A percentile compares a stretch with the other conserved stretches of the same genome.
These are phyloP conservation scores for Phenganax stokvisi DNA, from an alignment of 92 coral and sea anemone genomes.

Conservation along the genomic window DNA sequence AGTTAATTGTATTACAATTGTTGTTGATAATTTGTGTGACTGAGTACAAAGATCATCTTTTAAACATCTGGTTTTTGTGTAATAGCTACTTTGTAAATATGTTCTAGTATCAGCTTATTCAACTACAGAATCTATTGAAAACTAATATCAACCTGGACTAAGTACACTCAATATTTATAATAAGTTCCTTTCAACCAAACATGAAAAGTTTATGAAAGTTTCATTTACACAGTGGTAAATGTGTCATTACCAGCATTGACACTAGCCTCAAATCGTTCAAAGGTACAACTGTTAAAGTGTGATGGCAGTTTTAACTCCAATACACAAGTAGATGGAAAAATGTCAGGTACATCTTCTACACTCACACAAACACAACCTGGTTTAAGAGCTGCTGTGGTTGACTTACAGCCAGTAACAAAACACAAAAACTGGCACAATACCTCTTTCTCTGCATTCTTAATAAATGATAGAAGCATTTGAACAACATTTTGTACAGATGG, in stretches of 20 bases:
- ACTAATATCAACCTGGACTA: too few relatives aligned
- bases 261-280: conserved; percentile 22
- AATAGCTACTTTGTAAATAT: too few relatives aligned
- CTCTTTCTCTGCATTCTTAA: conserved; percentile 19
- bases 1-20: too few relatives aligned
- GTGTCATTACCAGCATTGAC: conserved; percentile 19
- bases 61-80: too few relatives aligned
- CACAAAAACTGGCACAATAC: background rate
- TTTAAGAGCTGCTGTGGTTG: conserved; percentile 34
- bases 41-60: too few relatives aligned
- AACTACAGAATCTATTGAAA: too few relatives aligned
- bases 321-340: conserved; percentile 43
- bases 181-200: background rate
- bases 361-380: conserved; percentile 36
- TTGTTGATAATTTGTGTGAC: too few relatives aligned
- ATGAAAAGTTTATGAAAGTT: background rate
- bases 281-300: conserved; percentile 2
- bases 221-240: conserved; percentile 1
- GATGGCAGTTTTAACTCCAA: conserved; percentile 40
- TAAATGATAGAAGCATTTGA: background rate
- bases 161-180: background rate
- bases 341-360: conserved; percentile 36
- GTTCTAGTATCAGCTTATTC: too few relatives aligned
- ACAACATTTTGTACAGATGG: conserved; percentile 31
- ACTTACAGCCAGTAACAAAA: background rate